Evolutionary conservation across 2,113 vertebrate species (phyloP), one percentile per base, ranked within the genome.

Genomic region (Nettapus auritus): DNA sequence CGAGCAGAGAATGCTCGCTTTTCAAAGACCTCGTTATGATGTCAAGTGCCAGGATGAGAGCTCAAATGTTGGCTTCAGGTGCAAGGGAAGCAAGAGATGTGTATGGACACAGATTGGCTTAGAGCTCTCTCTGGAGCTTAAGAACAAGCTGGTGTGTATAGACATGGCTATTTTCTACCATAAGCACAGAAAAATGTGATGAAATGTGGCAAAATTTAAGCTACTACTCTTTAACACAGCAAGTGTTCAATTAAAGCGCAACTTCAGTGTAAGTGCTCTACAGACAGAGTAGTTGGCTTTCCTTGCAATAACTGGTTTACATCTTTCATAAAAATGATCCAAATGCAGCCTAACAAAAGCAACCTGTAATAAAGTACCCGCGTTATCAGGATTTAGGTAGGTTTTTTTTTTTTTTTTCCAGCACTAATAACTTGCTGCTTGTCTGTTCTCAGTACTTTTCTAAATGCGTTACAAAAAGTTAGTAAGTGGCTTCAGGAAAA

Each of bases 1-100:
- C 15, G 21, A 31, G 38, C 11, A 31, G 63, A 44, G 63, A 19
- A 3, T 14, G 13, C 8, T 55, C 15, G 21, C 8, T 86, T 86
- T 62, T 64, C 44, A 1, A 75, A 55, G 38, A 25, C 26, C 57
- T 78, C 60, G 1, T 66, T 26, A 13, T 62, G 2, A 0, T 4
- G 16, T 34, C 60, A 57, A 21, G 53, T 40, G 44, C 70, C 52
- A 36, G 53, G 18, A 29, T 38, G 18, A 25, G 55, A 50, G 34
- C 64, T 83, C 2, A 2, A 17, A 8, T 3, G 1, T 33, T 70
- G 71, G 2, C 33, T 36, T 71, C 0, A 12, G 46, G 5, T 71
- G 33, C 53, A 13, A 0, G 46, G 44, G n/a, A n/a, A 33, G 23
- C 28, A 29, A 16, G 29, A 33, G 21, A 42, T 82, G 42, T 56